Evolutionary conservation across 2,113 vertebrate species (phyloP), one percentile per base, ranked within the genome.

Genomic region (Jaculus jaculus): DNA sequence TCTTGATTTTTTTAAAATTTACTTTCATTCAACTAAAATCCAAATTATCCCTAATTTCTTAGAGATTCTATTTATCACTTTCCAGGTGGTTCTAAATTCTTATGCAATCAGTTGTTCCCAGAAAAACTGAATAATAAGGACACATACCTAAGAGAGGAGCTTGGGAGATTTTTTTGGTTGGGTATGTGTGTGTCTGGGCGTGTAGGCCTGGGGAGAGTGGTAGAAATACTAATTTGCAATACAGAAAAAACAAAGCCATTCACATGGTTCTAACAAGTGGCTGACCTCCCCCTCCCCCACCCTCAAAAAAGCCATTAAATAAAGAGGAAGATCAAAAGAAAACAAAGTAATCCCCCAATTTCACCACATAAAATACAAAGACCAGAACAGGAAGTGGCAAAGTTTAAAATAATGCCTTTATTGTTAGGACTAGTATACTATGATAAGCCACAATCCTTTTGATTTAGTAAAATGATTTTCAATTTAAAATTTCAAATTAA

Each of bases 181-280:
- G 97, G 97, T 96, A 97, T 97, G 97, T 97, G 97, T 97, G 97
- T 97, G 97, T 96, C 97, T 96, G 97, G 97, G 97, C 97, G 96
- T 97, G 97, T 97, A 96, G 97, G 97, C 97, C 97, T 97, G 97
- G 94, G 97, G 97, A 97, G 97, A 97, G 97, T 97, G 97, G 97
- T 71, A 97, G 95, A 97, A 97, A 97, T 97, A 97, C 97, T 97
- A 97, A 97, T 97, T 97, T 97, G 97, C 97, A 97, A 97, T 97
- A 97, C 97, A 97, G 97, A 96, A 97, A 96, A 97, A 96, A 97
- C 96, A 96, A 97, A 86, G 93, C 97, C 94, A 96, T 97, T 96
- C 92, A 97, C 96, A 96, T 96, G 97, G 97, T 97, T 97, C 97
- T 96, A 96, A 96, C 90, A 96, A 97, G 79, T 96, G 96, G 82